Evolutionary conservation across 1,140 invertebrate species (phyloP), one percentile per base, ranked within the genome.

Genomic region (Bombus difficillimus): DNA sequence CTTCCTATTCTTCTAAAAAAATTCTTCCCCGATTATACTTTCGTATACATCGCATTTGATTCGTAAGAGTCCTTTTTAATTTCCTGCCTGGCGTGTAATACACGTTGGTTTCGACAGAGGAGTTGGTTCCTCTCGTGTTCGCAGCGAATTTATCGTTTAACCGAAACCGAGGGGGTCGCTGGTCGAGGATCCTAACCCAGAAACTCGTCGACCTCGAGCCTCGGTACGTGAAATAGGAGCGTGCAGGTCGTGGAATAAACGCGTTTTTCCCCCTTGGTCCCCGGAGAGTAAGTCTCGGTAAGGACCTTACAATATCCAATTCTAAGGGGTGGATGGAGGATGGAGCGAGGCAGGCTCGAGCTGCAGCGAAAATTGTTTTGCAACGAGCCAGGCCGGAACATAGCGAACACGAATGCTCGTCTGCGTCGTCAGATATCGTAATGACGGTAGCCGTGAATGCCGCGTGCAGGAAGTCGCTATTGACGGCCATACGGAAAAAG

Each of bases 371-470:
- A 90, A 88, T 85, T 91, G 89, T 90, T 91, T 90, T 57, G 69
- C 69, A 84, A 90, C 76, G 66, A 78, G 73, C 47, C 66, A 47
- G 77, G 81, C 74, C 59, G 59, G 76, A 64, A 64, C 47, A 25
- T 5, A 41, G 15, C 47, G 86, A 85, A 88, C 59, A 80, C 71
- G 62, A n/a, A 66, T 77, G 82, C 78, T 79, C 53, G 41, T 81
- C 37, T 53, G 82, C 83, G 89, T 80, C 88, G 84, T 71, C 82
- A 87, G 83, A 88, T 91, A 91, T 91, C 90, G 87, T 91, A 91
- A 91, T 89, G 90, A 91, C 71, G 89, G 72, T 68, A 80, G 77
- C 83, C 80, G 82, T 89, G 85, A 89, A 89, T 89, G 77, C 66
- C 32, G 69, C 64, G 64, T n/a, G 71, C 47, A 79, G 85, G 81